phyloP scores from a whole-genome alignment of 2,888 invertebrate species.

The Nasonovia ribisnigri region DNA sequence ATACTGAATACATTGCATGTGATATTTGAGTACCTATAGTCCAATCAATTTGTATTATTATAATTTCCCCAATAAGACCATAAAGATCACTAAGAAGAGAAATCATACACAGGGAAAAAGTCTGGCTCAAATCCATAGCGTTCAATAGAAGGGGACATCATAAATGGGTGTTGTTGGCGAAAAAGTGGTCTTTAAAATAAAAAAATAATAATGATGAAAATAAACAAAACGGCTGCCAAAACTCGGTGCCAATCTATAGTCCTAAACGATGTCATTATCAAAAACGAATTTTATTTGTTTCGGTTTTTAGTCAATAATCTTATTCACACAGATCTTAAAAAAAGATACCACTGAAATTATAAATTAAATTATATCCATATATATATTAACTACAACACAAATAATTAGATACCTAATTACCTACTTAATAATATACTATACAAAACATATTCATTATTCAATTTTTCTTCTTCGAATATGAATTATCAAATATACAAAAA shows the following conservation, averaged over 20 bases:
- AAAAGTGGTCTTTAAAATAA: conserved; percentile 1
- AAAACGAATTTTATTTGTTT: conserved; percentile 5
- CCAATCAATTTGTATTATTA: background rate
- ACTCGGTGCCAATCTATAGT: conserved; percentile 42
- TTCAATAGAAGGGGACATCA: background rate
- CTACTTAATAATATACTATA: background rate
- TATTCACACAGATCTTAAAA: background rate
- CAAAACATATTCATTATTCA: background rate
- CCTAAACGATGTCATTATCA: conserved; percentile 12
- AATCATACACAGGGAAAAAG: background rate
- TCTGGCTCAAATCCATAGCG: conserved; percentile 57
- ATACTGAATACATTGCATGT: background rate
- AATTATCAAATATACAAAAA: background rate
- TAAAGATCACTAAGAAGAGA: background rate
- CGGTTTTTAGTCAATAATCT: background rate
- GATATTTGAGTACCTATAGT: background rate
- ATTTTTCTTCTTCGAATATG: background rate
- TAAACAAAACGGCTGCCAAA: conserved; percentile 45
- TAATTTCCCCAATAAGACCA: background rate
- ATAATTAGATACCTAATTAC: too few species aligned
- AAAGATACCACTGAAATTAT: background rate
- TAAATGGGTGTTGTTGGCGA: conserved; percentile 31
- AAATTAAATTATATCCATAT: background rate
- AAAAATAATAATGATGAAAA: conserved; percentile 41
- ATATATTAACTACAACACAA: background rate